phyloP scores from a whole-genome alignment of 2,797 vertebrate genomes.

The Alauda arvensis region DNA sequence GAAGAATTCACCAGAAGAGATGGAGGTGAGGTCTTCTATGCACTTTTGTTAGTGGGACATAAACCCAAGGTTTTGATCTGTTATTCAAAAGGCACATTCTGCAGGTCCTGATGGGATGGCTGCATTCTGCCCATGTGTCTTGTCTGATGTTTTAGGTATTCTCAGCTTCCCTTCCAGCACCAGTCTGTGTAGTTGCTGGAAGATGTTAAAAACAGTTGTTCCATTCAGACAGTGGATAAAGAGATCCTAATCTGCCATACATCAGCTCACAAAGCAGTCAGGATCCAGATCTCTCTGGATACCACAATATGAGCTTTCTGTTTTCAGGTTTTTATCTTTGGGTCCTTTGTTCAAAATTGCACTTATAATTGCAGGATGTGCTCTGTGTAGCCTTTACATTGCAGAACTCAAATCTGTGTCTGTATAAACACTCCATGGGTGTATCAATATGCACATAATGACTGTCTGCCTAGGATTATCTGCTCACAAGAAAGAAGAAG shows the following conservation, averaged over 20 bases:
- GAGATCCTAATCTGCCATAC: not conserved
- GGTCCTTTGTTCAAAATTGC: not conserved
- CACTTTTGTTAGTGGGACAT: not conserved
- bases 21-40: not conserved
- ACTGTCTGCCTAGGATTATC: not conserved
- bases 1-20: not conserved
- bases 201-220: slow-evolving; percentile 2
- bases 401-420: not conserved
- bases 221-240: not conserved
- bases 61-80: not conserved
- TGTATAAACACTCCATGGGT: not conserved
- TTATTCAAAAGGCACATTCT: not conserved
- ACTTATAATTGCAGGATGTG: not conserved
- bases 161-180: not conserved
- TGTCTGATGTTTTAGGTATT: not conserved
- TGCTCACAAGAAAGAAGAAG: not conserved
- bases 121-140: not conserved
- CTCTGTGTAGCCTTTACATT: not conserved
- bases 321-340: not conserved
- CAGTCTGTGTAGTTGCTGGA: not conserved
- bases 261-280: not conserved
- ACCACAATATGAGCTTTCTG: not conserved
- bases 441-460: rapidly evolving
- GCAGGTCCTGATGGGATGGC: not conserved
- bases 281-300: not conserved